Evolutionary conservation across 2,888 invertebrate species (phyloP).

Genomic region (Lingula anatina): DNA sequence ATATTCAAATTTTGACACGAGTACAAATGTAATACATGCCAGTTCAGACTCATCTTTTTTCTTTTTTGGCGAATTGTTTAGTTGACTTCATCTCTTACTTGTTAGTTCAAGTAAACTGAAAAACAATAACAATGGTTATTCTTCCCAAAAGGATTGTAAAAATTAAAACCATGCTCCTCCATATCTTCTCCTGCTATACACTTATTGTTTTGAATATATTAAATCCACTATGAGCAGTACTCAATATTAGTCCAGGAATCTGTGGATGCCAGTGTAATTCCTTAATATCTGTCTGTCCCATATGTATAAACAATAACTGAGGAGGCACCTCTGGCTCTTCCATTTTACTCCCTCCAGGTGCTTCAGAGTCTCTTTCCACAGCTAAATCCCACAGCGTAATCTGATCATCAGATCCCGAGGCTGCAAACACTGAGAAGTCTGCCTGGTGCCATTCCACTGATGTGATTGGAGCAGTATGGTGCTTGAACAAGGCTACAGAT

Average conservation of each 20-base stretch:
- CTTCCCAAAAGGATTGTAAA: no score
- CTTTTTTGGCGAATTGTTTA: no score
- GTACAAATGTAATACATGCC: no score
- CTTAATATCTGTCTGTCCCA: slow-evolving; percentile 96
- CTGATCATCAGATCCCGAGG: slow-evolving; percentile 90
- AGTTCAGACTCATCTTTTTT: no score
- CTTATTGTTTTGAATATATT: slow-evolving; percentile 97
- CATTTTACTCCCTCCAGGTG: slow-evolving; percentile 13
- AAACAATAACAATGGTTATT: no score
- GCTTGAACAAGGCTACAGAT: slow-evolving; percentile 89
- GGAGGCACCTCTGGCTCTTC: slow-evolving; percentile 63
- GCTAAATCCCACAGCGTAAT: slow-evolving; percentile 91
- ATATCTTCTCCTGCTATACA: no score
- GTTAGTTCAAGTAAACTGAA: no score
- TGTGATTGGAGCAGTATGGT: slow-evolving; percentile 88
- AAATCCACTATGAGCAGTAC: slow-evolving; percentile 91
- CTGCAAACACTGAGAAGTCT: slow-evolving; percentile 89
- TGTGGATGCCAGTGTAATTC: slow-evolving; percentile 98
- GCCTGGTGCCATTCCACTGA: slow-evolving; percentile 95
- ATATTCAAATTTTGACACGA: no score
- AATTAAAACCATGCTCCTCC: no score
- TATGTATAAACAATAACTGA: slow-evolving; percentile 93
- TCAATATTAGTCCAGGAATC: slow-evolving; percentile 84
- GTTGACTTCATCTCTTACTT: no score
- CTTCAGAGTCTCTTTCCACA: slow-evolving; percentile 39